Evolutionary conservation across 2,113 vertebrate genomes (phyloP), one percentile per base, ranked within the genome.

Genomic region (Lophotis ruficrista): DNA sequence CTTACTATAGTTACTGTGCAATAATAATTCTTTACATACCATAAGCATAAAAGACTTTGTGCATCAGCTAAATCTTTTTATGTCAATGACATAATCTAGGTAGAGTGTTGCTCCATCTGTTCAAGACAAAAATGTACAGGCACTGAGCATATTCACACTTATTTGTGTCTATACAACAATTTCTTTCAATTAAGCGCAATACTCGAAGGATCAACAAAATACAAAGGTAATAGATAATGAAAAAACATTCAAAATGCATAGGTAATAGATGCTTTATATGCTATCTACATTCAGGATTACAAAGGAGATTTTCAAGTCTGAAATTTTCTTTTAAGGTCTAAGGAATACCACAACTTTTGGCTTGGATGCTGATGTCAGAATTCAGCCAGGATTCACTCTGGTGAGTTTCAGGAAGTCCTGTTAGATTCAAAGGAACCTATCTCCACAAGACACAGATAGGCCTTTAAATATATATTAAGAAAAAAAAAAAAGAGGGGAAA

Each of bases 41-140:
- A 70, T 71, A 90, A 83, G 38, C 66, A 87, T 82, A 92, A 94
- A 93, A 91, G 51, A 78, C 41, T 96, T 72, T 77, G 35, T 87
- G 64, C 58, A 94, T 86, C 72, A 54, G 38, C 61, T 96, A 90
- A 61, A 71, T 62, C 3, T 7, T 93, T 94, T 94, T 83, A 76
- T 85, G 83, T 57, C 62, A 90, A 68, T 77, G 72, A 70, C 62
- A 96, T 54, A 77, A 89, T 7, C 6, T 80, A n/a, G 24, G 51
- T 71, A 92, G 38, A 89, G 28, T 31, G 38, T 82, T 92, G 31
- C 43, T 94, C 92, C 91, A 87, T 94, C 94, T 97, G 90, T 78
- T 96, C 65, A 28, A 77, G 61, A 82, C 28, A 69, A 76, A 96
- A 96, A 84, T 35, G 9, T 61, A 68, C 69, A 87, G n/a, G 18